phyloP scores from a whole-genome alignment of 1,140 invertebrate genomes.

The Drosophila persimilis region DNA sequence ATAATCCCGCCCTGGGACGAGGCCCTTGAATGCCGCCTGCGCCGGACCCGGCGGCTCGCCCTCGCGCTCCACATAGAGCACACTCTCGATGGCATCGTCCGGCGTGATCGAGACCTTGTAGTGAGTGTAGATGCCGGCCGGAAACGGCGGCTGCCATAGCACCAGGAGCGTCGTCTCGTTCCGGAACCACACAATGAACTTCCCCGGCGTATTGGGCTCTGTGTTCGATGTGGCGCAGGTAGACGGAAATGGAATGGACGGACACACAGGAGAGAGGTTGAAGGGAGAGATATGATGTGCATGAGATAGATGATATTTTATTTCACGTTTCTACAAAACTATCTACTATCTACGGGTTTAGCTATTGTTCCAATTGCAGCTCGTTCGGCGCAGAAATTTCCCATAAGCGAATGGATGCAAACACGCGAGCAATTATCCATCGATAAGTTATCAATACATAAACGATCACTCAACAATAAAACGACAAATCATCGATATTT shows the following conservation, averaged over 20 bases:
- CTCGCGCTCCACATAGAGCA: conserved; percentile 95
- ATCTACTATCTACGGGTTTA: no score
- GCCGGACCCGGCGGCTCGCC: conserved; percentile 96
- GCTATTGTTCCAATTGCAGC: no score
- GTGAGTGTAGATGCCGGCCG: conserved; percentile 94
- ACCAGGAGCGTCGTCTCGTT: conserved; percentile 97
- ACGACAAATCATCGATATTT: no score
- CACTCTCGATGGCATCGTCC: conserved; percentile 92
- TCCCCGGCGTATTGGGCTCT: conserved; percentile 96
- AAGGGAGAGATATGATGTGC: no score
- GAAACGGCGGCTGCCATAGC: conserved; percentile 97
- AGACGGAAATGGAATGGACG: background rate
- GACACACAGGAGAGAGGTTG: no score
- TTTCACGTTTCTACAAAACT: no score
- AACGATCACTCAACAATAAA: no score
- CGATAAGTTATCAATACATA: no score
- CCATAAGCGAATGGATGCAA: no score
- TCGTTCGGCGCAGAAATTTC: no score
- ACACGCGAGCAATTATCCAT: no score
- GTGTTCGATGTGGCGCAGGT: conserved; percentile 15
- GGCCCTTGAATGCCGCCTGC: conserved; percentile 95
- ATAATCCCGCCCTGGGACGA: conserved; percentile 88
- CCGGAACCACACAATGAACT: conserved; percentile 98
- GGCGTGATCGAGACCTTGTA: conserved; percentile 96
- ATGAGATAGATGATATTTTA: no score